These are phyloP conservation scores for Sebastes baramenuke DNA, from an alignment of 2,797 vertebrate genomes.

Conservation along the genomic window DNA sequence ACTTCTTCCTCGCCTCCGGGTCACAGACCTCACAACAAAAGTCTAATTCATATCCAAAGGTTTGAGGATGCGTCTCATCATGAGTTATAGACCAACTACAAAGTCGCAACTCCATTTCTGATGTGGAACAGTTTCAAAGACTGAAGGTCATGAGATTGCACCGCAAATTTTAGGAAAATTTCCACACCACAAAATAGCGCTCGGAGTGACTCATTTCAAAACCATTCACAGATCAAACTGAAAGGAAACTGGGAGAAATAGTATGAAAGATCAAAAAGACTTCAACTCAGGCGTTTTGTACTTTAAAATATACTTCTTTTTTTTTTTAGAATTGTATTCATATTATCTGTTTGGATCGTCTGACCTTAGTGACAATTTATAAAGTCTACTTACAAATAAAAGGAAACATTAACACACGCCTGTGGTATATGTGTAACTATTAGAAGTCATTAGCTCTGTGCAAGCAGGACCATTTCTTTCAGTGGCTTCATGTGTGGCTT, in stretches of 20 bases:
- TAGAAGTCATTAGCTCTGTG: not conserved
- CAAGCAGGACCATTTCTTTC: not conserved
- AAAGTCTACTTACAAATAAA: not conserved
- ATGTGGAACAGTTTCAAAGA: not conserved
- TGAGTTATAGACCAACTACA: not conserved
- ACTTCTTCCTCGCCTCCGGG: not conserved
- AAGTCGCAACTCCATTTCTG: not conserved
- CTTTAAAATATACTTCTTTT: not conserved
- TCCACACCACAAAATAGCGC: not conserved
- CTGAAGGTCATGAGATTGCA: slow-evolving; percentile 19
- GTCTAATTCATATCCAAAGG: slow-evolving; percentile 37
- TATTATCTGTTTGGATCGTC: not conserved
- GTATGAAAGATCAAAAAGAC: not conserved
- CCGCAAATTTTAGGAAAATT: not conserved
- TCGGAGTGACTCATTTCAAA: not conserved
- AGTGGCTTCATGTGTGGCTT: not conserved
- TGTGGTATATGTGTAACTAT: not conserved
- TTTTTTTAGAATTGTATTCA: not conserved
- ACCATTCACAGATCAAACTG: not conserved
- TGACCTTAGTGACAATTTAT: too few species aligned
- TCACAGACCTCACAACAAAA: slow-evolving; percentile 35
- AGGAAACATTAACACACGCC: fast-evolving
- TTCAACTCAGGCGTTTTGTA: not conserved
- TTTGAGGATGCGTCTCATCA: slow-evolving; percentile 3
- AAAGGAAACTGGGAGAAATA: not conserved